Evolutionary conservation across 2,888 invertebrate genomes (phyloP).

Genomic region (Drosophila kuntzei): DNA sequence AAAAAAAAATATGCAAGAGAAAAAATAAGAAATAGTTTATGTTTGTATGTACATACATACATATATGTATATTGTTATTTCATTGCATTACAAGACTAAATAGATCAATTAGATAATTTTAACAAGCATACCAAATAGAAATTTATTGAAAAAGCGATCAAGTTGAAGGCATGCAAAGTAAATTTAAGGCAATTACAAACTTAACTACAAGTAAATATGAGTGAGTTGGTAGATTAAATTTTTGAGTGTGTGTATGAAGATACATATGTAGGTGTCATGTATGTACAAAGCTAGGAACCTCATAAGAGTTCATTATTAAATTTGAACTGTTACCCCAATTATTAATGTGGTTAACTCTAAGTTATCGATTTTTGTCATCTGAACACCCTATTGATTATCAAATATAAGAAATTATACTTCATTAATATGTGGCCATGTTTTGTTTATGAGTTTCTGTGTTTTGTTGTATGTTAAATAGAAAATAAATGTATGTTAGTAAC

Average conservation of each 20-base stretch:
- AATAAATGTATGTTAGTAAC: slow-evolving; percentile 32
- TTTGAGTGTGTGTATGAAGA: slow-evolving; percentile 3
- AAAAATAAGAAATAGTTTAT: slow-evolving; percentile 2
- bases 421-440: not conserved
- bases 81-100: slow-evolving; percentile 13
- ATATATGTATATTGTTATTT: slow-evolving; percentile 11
- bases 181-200: slow-evolving; percentile 22
- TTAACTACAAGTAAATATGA: slow-evolving; percentile 22
- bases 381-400: slow-evolving; percentile 33
- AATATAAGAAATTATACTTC: not conserved
- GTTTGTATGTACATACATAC: slow-evolving; percentile 2
- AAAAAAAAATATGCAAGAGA: slow-evolving; percentile 18
- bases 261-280: slow-evolving; percentile 2
- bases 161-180: slow-evolving; percentile 50
- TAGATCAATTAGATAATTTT: slow-evolving; percentile 17
- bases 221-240: not conserved
- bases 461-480: not conserved
- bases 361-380: slow-evolving; percentile 21
- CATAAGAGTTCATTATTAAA: slow-evolving; percentile 2
- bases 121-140: slow-evolving; percentile 36
- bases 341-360: slow-evolving; percentile 5
- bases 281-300: not conserved
- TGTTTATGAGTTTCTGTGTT: not conserved
- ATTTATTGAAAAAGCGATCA: slow-evolving; percentile 31
- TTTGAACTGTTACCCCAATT: slow-evolving; percentile 6